A percentile compares a stretch with the other conserved stretches of the same genome.
phyloP scores from a whole-genome alignment of 2,888 invertebrate species.

The Sesamia inferens region DNA sequence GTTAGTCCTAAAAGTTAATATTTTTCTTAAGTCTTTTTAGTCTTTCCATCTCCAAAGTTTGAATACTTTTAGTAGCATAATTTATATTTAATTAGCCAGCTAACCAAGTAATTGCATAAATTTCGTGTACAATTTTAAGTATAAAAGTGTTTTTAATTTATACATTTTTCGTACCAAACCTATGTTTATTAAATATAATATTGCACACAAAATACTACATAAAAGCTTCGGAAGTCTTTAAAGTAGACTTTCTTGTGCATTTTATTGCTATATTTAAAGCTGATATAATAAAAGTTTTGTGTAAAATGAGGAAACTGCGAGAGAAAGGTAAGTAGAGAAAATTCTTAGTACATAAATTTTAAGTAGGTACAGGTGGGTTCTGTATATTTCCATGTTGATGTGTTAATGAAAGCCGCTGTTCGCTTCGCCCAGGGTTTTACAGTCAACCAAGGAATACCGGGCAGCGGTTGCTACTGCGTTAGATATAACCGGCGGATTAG shows the following conservation, averaged over 20 bases:
- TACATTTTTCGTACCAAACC: background rate
- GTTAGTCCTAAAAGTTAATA: slow-evolving; percentile 41
- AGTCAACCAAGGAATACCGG: slow-evolving; percentile 34
- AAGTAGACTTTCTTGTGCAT: slow-evolving; percentile 42
- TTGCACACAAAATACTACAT: slow-evolving; percentile 29
- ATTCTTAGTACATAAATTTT: slow-evolving; percentile 45
- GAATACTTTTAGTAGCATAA: slow-evolving; percentile 44
- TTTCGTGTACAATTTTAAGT: slow-evolving; percentile 7
- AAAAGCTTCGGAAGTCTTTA: slow-evolving; percentile 31
- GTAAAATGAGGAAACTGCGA: slow-evolving; percentile 37
- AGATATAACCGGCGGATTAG: background rate
- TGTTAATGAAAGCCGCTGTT: slow-evolving; percentile 46
- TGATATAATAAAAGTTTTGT: slow-evolving; percentile 52
- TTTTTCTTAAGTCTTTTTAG: slow-evolving; percentile 44
- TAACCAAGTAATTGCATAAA: slow-evolving; percentile 38
- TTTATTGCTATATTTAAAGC: slow-evolving; percentile 52
- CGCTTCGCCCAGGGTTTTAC: slow-evolving; percentile 19
- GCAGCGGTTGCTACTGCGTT: background rate
- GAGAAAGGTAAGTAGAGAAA: slow-evolving; percentile 36
- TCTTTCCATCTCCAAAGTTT: slow-evolving; percentile 35
- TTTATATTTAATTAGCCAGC: slow-evolving; percentile 42
- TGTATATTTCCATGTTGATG: slow-evolving; percentile 48
- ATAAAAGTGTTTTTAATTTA: slow-evolving; percentile 11
- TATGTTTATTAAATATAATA: background rate
- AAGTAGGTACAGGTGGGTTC: slow-evolving; percentile 50